Evolutionary conservation across 2,888 invertebrate genomes (phyloP).

Genomic region (Tuberolachnus salignus): DNA sequence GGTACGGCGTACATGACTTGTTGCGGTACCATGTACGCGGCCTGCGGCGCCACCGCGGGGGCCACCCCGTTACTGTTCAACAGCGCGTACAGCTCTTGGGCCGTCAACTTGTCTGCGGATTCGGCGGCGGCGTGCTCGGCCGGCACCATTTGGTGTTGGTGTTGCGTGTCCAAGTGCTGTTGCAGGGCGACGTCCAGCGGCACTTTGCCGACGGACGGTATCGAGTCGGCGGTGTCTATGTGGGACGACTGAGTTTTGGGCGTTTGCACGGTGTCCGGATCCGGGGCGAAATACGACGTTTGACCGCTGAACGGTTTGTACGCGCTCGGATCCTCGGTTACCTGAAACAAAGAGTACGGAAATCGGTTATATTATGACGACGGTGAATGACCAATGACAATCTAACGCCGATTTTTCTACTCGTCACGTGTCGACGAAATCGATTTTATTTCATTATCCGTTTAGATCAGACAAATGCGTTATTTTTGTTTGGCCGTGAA

Average conservation of each 20-base stretch:
- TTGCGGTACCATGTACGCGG: constrained; percentile 55
- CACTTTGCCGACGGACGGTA: constrained; percentile 63
- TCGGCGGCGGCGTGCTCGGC: constrained; percentile 57
- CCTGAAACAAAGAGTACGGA: constrained; percentile 63
- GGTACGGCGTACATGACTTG: constrained; percentile 41
- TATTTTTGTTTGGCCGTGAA: no score
- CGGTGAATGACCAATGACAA: no score
- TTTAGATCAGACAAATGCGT: no score
- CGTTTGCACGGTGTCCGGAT: constrained; percentile 64
- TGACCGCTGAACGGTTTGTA: constrained; percentile 61
- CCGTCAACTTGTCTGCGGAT: constrained; percentile 60
- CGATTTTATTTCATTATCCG: no score
- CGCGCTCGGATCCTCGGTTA: constrained; percentile 65
- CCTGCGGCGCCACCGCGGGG: constrained; percentile 51
- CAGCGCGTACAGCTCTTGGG: constrained; percentile 61
- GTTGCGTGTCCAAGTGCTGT: constrained; percentile 57
- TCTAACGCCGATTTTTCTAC: no score
- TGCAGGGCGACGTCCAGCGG: constrained; percentile 61
- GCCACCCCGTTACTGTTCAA: constrained; percentile 61
- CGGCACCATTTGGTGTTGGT: constrained; percentile 45
- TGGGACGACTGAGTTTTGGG: constrained; percentile 62
- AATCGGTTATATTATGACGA: background rate
- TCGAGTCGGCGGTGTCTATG: constrained; percentile 62
- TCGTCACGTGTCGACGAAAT: no score
- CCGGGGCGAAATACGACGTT: constrained; percentile 64